A percentile compares a stretch with the other conserved stretches of the same genome.
Evolutionary conservation across 1,140 invertebrate species (phyloP).

Genomic region (Thaumatotibia leucotreta): DNA sequence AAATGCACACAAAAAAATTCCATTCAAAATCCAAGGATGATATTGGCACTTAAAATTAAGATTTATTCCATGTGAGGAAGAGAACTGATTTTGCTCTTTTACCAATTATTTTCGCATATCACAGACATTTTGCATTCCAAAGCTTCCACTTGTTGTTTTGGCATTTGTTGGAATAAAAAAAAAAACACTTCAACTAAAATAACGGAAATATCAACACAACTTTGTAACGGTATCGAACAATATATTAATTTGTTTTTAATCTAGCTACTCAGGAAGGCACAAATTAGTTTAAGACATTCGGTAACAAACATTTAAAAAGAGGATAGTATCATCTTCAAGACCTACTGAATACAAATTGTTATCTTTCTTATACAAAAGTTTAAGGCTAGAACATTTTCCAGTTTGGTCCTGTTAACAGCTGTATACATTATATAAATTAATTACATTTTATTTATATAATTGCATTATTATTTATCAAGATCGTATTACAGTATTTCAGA

Average conservation of each 20-base stretch:
- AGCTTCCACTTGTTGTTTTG: conserved; percentile 28
- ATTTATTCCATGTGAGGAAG: conserved; percentile 28
- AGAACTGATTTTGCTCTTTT: conserved; percentile 20
- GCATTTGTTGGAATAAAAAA: conserved; percentile 28
- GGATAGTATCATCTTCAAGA: conserved; percentile 13
- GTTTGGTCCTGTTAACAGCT: neutral
- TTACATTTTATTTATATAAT: neutral
- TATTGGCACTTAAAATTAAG: conserved; percentile 56
- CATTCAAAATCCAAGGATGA: conserved; percentile 49
- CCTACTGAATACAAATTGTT: conserved; percentile 14
- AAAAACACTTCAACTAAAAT: conserved; percentile 29
- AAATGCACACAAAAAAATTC: conserved; percentile 50
- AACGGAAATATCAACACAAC: conserved; percentile 12
- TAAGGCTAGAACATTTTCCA: neutral
- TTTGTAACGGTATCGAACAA: conserved; percentile 14
- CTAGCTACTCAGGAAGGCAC: conserved; percentile 36
- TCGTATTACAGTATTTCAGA: neutral
- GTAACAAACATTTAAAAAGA: conserved; percentile 49
- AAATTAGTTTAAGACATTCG: conserved; percentile 46
- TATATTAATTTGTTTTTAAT: conserved; percentile 15
- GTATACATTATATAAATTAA: neutral
- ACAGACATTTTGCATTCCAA: conserved; percentile 50
- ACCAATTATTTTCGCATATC: conserved; percentile 34
- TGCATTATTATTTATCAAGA: neutral
- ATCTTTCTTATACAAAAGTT: conserved; percentile 20